Conservation (phyloP, 2,888 invertebrate genomes). For the Pemphredon lugubris region DNA sequence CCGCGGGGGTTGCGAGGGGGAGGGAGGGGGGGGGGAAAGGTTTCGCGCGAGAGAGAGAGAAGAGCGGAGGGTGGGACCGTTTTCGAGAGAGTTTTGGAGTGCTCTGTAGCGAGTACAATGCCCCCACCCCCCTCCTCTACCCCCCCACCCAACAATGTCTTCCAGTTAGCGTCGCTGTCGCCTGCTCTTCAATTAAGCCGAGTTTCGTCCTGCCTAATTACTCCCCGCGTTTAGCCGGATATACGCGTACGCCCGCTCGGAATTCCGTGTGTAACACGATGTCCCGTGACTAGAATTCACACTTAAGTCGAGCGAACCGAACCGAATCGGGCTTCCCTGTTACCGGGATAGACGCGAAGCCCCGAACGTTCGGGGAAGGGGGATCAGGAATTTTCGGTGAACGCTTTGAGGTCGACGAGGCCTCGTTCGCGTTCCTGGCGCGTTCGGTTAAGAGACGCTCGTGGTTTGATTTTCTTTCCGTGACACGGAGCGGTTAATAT, state of each 20-base stretch:
- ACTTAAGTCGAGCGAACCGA: neutral
- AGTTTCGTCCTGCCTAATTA: conserved; percentile 46
- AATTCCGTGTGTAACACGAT: conserved; percentile 1
- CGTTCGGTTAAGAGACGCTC: too few relatives aligned
- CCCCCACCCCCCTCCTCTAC: too few relatives aligned
- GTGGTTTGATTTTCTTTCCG: too few relatives aligned
- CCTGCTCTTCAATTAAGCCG: conserved; percentile 27
- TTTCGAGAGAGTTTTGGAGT: conserved; percentile 22
- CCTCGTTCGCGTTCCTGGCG: too few relatives aligned
- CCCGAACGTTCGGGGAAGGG: too few relatives aligned
- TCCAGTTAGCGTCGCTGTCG: conserved; percentile 47
- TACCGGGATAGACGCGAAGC: neutral
- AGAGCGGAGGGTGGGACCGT: conserved; percentile 6
- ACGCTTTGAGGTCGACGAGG: too few relatives aligned
- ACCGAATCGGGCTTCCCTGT: neutral
- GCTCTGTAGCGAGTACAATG: conserved; percentile 23
- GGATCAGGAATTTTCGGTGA: too few relatives aligned
- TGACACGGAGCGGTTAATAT: too few relatives aligned
- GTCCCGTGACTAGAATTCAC: neutral
- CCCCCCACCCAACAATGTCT: conserved; percentile 37
- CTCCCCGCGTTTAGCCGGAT: conserved; percentile 21
- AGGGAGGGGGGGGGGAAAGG: neutral
- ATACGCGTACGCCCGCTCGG: conserved; percentile 1
- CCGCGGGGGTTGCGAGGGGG: neutral
- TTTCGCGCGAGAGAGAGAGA: conserved; percentile 6